Evolutionary conservation across 2,113 vertebrate species (phyloP).

Genomic region (Trichomycterus rosablanca): DNA sequence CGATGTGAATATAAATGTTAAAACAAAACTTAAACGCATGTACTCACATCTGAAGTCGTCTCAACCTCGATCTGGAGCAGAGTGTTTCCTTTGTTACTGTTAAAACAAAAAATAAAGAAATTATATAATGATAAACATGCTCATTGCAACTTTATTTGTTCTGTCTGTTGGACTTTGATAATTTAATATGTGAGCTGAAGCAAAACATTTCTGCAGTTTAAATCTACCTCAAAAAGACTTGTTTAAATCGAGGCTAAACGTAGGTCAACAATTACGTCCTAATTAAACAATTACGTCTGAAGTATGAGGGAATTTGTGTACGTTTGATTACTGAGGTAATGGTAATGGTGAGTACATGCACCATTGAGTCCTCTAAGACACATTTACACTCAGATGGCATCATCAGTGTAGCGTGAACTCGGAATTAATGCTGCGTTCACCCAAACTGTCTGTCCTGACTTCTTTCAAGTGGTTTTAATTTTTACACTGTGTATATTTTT

Average conservation of each 20-base stretch:
- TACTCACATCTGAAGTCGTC: slow-evolving; percentile 92
- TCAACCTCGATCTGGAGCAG: slow-evolving; percentile 98
- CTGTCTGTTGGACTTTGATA: too few species aligned
- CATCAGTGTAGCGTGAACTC: slow-evolving; percentile 59
- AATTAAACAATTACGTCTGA: too few species aligned
- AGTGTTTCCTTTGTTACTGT: slow-evolving; percentile 87
- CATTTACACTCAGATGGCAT: slow-evolving; percentile 54
- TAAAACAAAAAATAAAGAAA: slow-evolving; percentile 34
- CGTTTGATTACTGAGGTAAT: too few species aligned
- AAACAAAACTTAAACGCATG: too few species aligned
- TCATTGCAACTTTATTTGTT: too few species aligned
- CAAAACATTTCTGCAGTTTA: neutral
- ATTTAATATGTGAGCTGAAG: too few species aligned
- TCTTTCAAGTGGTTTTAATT: slow-evolving; percentile 49
- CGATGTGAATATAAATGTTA: too few species aligned
- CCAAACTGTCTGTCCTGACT: slow-evolving; percentile 47
- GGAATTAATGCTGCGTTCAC: slow-evolving; percentile 55
- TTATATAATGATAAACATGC: neutral
- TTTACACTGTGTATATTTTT: slow-evolving; percentile 54
- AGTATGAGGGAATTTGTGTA: too few species aligned
- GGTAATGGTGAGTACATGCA: slow-evolving; percentile 37
- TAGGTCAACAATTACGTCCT: too few species aligned
- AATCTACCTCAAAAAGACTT: too few species aligned
- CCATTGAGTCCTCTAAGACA: slow-evolving; percentile 52
- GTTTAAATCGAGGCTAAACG: too few species aligned